A percentile compares a stretch with the other conserved stretches of the same genome.
Conservation (phyloP, 2,113 vertebrate species). For the Himantopus leucocephalus region DNA sequence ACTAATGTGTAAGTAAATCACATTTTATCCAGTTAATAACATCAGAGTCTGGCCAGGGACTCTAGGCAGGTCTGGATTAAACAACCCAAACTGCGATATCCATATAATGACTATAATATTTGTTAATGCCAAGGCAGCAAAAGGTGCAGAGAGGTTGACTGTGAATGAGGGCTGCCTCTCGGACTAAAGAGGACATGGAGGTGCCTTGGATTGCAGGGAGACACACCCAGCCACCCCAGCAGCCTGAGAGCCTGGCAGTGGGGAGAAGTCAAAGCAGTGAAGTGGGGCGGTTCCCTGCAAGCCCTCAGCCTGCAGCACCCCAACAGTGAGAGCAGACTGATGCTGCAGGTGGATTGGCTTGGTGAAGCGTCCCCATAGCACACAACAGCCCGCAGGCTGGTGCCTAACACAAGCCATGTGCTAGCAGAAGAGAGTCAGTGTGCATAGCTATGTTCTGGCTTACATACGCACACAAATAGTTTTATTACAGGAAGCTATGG, state of each 20-base stretch:
- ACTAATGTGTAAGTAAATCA: background rate
- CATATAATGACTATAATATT: background rate
- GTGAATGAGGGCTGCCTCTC: background rate
- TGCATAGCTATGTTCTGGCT: background rate
- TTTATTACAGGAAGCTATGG: background rate
- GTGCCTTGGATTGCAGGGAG: background rate
- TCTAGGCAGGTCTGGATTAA: background rate
- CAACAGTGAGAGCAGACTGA: background rate
- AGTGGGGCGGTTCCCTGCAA: background rate
- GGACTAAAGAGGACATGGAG: background rate
- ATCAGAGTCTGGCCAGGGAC: background rate
- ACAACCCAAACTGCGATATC: background rate
- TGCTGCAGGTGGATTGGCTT: background rate
- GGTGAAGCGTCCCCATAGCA: background rate
- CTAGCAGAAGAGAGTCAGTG: background rate
- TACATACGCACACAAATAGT: accelerated
- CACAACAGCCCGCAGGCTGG: background rate
- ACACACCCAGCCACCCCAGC: background rate
- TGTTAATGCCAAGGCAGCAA: background rate
- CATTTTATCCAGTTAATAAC: background rate
- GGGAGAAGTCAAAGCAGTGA: background rate
- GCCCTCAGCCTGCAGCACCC: background rate
- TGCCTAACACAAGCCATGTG: background rate
- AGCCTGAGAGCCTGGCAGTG: background rate
- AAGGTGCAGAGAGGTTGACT: background rate